Percentiles rank a stretch among this genome's conserved stretches.
Evolutionary conservation across 2,888 invertebrate genomes (phyloP).

Genomic region (Thumatha senex): DNA sequence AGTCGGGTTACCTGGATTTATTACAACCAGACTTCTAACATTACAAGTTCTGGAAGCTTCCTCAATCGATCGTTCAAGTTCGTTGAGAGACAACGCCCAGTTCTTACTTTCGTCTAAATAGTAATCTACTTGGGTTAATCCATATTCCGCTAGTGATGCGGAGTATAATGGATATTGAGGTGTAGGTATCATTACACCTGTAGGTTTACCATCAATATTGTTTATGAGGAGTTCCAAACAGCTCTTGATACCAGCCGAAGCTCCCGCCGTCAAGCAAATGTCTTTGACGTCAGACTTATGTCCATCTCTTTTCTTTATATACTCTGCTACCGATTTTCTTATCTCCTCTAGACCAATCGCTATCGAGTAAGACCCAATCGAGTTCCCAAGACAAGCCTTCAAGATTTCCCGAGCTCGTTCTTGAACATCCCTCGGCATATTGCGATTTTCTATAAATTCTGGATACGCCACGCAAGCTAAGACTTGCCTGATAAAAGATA

Average conservation of each 20-base stretch:
- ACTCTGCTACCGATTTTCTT: constrained; percentile 90
- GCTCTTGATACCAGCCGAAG: constrained; percentile 94
- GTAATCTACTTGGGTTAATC: constrained; percentile 91
- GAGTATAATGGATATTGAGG: constrained; percentile 98
- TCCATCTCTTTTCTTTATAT: constrained; percentile 91
- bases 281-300: constrained; percentile 88
- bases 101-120: constrained; percentile 92
- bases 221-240: constrained; percentile 86
- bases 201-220: constrained; percentile 71
- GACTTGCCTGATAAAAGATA: constrained; percentile 95
- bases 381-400: constrained; percentile 87
- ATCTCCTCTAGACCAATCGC: constrained; percentile 93
- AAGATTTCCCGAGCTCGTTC: constrained; percentile 85
- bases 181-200: constrained; percentile 96
- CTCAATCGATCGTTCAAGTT: constrained; percentile 88
- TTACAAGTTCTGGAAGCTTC: constrained; percentile 85
- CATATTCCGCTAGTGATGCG: constrained; percentile 94
- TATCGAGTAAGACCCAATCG: constrained; percentile 94
- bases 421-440: constrained; percentile 91
- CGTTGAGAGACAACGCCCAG: constrained; percentile 90
- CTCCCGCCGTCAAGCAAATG: constrained; percentile 92
- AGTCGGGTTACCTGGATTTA: constrained; percentile 98
- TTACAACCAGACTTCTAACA: constrained; percentile 92
- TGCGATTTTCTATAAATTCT: constrained; percentile 84
- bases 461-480: constrained; percentile 89